These are phyloP conservation scores for Sminthurinus signatus DNA, from an alignment of 1,140 invertebrate species.

Conservation along the genomic window DNA sequence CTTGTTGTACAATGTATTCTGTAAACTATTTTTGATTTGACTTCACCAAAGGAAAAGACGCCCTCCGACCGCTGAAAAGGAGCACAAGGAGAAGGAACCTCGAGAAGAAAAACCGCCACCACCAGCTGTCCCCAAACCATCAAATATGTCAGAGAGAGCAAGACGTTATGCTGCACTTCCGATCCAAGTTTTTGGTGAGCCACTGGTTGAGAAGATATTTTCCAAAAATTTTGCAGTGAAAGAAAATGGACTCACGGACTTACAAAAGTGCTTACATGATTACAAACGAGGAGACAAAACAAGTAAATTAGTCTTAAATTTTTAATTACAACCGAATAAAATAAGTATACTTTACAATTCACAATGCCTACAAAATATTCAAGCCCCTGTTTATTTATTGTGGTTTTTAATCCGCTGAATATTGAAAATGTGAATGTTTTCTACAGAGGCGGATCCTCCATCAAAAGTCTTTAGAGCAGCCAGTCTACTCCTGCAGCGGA, in stretches of 20 bases:
- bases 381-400: no score
- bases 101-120: background rate
- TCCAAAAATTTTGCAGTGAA: conserved; percentile 88
- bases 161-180: conserved; percentile 82
- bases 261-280: conserved; percentile 61
- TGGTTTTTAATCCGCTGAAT: no score
- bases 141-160: conserved; percentile 60
- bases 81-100: conserved; percentile 18
- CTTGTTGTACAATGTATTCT: background rate
- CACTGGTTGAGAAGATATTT: conserved; percentile 86
- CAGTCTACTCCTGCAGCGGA: conserved; percentile 42
- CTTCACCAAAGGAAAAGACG: conserved; percentile 22
- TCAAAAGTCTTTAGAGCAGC: conserved; percentile 43
- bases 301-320: no score
- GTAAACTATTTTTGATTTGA: background rate
- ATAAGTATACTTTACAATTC: no score
- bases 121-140: conserved; percentile 24
- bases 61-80: conserved; percentile 16
- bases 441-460: conserved; percentile 41
- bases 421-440: no score
- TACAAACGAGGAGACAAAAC: conserved; percentile 38
- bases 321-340: no score
- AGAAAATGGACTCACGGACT: conserved; percentile 72
- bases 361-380: no score
- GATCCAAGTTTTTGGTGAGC: conserved; percentile 82